These are phyloP conservation scores for human DNA, from an alignment of 2,113 vertebrate species.

Conservation along the genomic window DNA sequence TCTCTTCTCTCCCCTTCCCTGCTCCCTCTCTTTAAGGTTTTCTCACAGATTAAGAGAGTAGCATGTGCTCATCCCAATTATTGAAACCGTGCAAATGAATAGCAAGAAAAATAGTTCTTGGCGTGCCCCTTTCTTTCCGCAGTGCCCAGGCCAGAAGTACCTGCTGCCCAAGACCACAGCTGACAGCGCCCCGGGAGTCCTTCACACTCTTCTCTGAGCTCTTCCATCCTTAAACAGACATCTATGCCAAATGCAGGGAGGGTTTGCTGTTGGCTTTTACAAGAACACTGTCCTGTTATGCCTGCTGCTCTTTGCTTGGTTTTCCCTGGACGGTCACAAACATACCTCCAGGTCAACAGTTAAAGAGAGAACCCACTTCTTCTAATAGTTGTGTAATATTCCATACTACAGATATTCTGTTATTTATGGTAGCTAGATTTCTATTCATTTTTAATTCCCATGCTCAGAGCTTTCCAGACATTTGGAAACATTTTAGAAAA, in stretches of 20 bases:
- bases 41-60: not conserved
- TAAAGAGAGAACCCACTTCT: not conserved
- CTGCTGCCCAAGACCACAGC: fast-evolving
- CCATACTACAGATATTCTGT: not conserved
- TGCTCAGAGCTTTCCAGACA: not conserved
- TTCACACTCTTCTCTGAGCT: not conserved
- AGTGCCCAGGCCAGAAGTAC: fast-evolving
- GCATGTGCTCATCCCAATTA: not conserved
- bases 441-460: not conserved
- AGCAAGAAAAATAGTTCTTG: not conserved
- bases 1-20: not conserved
- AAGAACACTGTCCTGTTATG: fast-evolving
- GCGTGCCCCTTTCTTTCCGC: fast-evolving
- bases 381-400: not conserved
- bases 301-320: not conserved
- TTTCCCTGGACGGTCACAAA: too few relatives aligned
- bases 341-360: not conserved
- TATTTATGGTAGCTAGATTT: not conserved
- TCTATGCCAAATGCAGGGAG: fast-evolving
- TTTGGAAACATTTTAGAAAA: slow-evolving; percentile 6
- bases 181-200: not conserved
- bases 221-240: fast-evolving
- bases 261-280: not conserved
- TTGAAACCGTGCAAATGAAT: fast-evolving
- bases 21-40: not conserved